phyloP scores from a whole-genome alignment of 2,888 invertebrate species.

The Gibbula magus region DNA sequence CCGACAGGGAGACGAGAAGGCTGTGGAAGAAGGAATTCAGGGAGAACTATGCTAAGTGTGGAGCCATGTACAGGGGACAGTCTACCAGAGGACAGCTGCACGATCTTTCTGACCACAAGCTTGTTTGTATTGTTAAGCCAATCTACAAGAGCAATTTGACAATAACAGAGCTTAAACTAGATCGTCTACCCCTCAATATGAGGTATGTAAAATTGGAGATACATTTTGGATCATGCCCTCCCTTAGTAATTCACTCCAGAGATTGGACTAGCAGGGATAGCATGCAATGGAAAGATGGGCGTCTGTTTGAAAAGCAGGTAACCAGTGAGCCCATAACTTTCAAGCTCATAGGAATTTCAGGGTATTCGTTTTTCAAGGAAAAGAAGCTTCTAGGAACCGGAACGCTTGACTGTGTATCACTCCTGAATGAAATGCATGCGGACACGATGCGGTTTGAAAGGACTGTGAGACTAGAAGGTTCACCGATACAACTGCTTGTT shows the following conservation, averaged over 20 bases:
- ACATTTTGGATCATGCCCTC: too few species aligned
- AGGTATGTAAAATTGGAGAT: not conserved
- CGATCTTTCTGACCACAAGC: conserved; percentile 63
- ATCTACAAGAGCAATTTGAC: not conserved
- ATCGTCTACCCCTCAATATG: not conserved
- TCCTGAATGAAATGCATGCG: too few species aligned
- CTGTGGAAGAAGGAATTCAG: conserved; percentile 74
- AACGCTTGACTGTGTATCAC: too few species aligned
- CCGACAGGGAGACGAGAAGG: conserved; percentile 72
- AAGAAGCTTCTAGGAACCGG: too few species aligned
- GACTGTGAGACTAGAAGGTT: too few species aligned
- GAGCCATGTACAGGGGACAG: conserved; percentile 77
- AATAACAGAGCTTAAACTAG: not conserved
- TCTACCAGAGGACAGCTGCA: conserved; percentile 74
- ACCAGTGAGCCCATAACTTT: too few species aligned
- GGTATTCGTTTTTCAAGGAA: too few species aligned
- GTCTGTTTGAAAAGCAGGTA: too few species aligned
- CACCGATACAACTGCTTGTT: too few species aligned
- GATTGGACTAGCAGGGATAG: not conserved
- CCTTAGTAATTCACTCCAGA: not conserved
- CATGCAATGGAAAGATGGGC: too few species aligned
- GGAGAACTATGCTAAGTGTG: conserved; percentile 73
- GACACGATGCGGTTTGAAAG: too few species aligned
- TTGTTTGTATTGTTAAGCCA: conserved; percentile 44
- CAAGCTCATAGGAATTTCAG: too few species aligned